phyloP scores from a whole-genome alignment of 2,888 invertebrate species.

The Tethea ocularis region DNA sequence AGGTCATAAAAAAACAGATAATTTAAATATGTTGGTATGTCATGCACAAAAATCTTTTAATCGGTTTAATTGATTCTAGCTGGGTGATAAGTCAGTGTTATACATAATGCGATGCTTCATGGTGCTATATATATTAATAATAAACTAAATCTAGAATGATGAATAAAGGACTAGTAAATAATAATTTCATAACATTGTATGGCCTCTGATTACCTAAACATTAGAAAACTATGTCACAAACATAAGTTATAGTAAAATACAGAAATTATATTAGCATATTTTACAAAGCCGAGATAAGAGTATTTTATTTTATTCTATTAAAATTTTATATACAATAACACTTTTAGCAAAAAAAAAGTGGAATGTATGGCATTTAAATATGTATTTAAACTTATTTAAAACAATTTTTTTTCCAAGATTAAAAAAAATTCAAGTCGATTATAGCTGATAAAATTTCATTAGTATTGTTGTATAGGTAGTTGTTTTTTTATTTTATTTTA shows the following conservation, averaged over 20 bases:
- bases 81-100: background rate
- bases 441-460: background rate
- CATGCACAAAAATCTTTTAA: too few species aligned
- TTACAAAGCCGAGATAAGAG: constrained; percentile 29
- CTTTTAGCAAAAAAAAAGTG: constrained; percentile 36
- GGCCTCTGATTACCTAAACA: constrained; percentile 56
- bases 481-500: background rate
- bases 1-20: background rate
- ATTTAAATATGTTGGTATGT: too few species aligned
- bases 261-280: constrained; percentile 17
- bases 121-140: background rate
- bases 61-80: background rate
- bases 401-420: background rate
- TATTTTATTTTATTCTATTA: constrained; percentile 23
- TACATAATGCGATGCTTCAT: too few species aligned
- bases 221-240: background rate
- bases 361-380: constrained; percentile 44
- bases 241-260: constrained; percentile 27
- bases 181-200: constrained; percentile 59
- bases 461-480: too few species aligned
- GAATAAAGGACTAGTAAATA: constrained; percentile 51
- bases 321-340: constrained; percentile 47
- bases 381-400: background rate
- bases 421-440: background rate
- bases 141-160: background rate